Evolutionary conservation across 2,888 invertebrate species (phyloP).

Genomic region (Malthinus seriepunctatus): DNA sequence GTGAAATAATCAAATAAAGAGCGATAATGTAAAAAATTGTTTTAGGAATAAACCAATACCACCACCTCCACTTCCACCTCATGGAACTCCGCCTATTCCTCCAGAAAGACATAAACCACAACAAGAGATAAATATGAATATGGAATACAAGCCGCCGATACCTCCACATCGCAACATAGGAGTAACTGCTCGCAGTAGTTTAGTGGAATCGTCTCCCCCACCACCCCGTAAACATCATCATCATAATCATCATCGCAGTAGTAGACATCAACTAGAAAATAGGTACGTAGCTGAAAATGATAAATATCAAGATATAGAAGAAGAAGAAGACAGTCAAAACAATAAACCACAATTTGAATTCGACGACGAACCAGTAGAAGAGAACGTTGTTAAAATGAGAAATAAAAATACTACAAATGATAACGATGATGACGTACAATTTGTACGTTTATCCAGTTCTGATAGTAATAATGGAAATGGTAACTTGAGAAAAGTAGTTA

Average conservation of each 20-base stretch:
- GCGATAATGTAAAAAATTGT: not conserved
- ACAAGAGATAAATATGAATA: constrained; percentile 52
- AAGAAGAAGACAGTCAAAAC: constrained; percentile 26
- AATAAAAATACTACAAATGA: constrained; percentile 54
- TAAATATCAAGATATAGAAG: constrained; percentile 14
- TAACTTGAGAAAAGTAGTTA: constrained; percentile 18
- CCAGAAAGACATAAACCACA: constrained; percentile 30
- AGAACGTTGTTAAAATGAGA: constrained; percentile 52
- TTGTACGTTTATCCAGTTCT: constrained; percentile 60
- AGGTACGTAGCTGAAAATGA: constrained; percentile 10
- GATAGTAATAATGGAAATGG: constrained; percentile 42
- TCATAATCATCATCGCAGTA: constrained; percentile 54
- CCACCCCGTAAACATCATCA: constrained; percentile 52
- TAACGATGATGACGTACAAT: constrained; percentile 60
- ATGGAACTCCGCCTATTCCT: constrained; percentile 52
- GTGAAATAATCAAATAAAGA: too few relatives aligned
- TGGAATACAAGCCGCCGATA: constrained; percentile 85
- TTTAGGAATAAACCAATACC: constrained; percentile 51
- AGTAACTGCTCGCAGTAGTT: constrained; percentile 14
- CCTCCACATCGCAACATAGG: constrained; percentile 80
- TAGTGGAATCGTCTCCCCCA: constrained; percentile 26
- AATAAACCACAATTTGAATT: constrained; percentile 56
- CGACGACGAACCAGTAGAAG: constrained; percentile 56
- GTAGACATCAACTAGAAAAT: constrained; percentile 43
- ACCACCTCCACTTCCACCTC: constrained; percentile 58